Evolutionary conservation across 2,888 invertebrate genomes (phyloP).

Genomic region (Baccha elongata): DNA sequence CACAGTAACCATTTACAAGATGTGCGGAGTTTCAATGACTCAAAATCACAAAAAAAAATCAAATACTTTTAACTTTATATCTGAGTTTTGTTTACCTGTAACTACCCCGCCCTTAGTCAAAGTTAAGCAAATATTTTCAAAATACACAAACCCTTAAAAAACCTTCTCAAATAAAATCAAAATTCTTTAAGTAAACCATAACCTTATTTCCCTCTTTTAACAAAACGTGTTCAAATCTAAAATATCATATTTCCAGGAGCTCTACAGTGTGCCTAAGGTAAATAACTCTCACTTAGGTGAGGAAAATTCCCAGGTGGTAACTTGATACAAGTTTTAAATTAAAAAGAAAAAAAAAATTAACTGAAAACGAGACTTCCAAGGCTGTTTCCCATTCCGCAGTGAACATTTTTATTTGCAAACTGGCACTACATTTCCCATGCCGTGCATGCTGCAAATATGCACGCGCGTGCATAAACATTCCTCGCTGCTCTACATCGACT

Average conservation of each 20-base stretch:
- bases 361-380: slow-evolving; percentile 28
- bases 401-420: slow-evolving; percentile 29
- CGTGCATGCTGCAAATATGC: slow-evolving; percentile 20
- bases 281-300: slow-evolving; percentile 25
- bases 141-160: not conserved
- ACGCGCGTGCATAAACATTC: slow-evolving; percentile 40
- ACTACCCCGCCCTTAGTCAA: no score
- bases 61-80: no score
- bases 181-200: not conserved
- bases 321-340: slow-evolving; percentile 56
- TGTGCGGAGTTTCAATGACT: no score
- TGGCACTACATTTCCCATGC: slow-evolving; percentile 21
- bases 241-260: slow-evolving; percentile 52
- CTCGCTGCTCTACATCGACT: slow-evolving; percentile 54
- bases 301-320: slow-evolving; percentile 65
- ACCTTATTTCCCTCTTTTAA: slow-evolving; percentile 8
- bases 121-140: no score
- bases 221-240: not conserved
- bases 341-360: slow-evolving; percentile 35
- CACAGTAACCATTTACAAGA: no score
- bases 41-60: no score
- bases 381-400: slow-evolving; percentile 37
- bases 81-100: no score
- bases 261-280: not conserved
- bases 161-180: not conserved